Base-by-base conservation (phyloP, 2,113 vertebrate species). In the Boulengeromyrus knoepffleri region DNA sequence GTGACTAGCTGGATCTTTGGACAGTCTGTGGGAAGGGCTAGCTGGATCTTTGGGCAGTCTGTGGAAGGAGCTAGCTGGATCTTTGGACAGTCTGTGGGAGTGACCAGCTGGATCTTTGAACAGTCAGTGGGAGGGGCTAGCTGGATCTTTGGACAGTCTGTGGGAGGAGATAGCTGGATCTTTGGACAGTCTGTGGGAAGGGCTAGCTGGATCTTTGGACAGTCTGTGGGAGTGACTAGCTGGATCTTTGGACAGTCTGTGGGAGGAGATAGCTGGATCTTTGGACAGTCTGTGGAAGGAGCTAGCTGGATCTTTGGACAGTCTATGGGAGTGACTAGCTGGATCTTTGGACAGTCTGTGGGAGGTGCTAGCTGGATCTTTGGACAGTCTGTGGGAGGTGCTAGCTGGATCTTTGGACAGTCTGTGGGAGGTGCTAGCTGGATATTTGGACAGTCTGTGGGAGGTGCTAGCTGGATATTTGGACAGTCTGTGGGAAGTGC, bases 391-490 rank as follows among this genome's bases (percentile, higher is more conserved):
- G 19, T 19, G 4, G 2, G 15, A 5, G 17, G 17, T 31, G 19
- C 19, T 56, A 56, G 4, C 53, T 56, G 17, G 1, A 24, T 58
- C 19, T 58, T 83, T 42, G 36, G 19, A 21, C 36, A 31, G 36
- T 80, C 3, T 2, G 0, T 31, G 13, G 74, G 1, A 6, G 39
- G 0, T 0, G 9, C 0, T 13, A 36, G 1, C 39, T 31, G 27
- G 0, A 13, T 80, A 1, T 17, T 80, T 42, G 15, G 74, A 7
- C 53, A 56, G 53, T 56, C 1, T 56, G 6, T 80, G 36, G 74
- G 15, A 1, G 12, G 36, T 0, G 27, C 5, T 80, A 39, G 15
- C 31, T 80, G 74, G 1, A 8, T 42, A 1, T 56, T 56, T 24
- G 53, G 19, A 56, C 49, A 50, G 49, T 50, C 3, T 50, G 49